Evolutionary conservation across 2,797 vertebrate species (phyloP).

Genomic region (Psittacula echo): DNA sequence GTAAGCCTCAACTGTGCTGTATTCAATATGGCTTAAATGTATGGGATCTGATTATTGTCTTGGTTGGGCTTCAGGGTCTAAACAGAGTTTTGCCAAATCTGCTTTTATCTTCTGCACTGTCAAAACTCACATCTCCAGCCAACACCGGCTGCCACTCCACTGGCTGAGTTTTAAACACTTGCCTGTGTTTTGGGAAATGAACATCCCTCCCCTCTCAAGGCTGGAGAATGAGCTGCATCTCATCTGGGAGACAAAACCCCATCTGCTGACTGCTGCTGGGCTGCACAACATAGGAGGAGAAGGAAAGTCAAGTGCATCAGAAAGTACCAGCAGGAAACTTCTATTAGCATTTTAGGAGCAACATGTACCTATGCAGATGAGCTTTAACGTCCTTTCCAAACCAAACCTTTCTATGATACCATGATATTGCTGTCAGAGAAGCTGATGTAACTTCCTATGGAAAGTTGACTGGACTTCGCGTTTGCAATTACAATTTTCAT

Average conservation of each 20-base stretch:
- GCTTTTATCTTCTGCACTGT: not conserved
- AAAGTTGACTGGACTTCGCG: not conserved
- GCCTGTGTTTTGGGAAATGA: conserved; percentile 8
- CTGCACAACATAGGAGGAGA: not conserved
- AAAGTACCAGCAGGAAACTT: not conserved
- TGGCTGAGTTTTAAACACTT: conserved; percentile 4
- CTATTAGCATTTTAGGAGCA: not conserved
- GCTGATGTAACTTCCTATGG: fast-evolving
- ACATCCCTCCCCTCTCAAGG: not conserved
- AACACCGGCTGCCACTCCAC: not conserved
- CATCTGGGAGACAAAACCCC: not conserved
- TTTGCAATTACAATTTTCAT: not conserved
- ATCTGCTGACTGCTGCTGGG: not conserved
- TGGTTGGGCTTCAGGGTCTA: not conserved
- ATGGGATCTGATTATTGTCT: not conserved
- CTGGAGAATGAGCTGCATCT: conserved; percentile 35
- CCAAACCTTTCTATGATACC: not conserved
- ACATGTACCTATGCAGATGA: fast-evolving
- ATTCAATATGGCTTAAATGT: not conserved
- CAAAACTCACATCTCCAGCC: not conserved
- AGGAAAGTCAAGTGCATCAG: not conserved
- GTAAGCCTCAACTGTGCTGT: not conserved
- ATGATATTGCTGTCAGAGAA: not conserved
- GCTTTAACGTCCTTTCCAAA: not conserved
- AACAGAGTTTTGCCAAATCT: not conserved